Evolutionary conservation across 2,113 vertebrate species (phyloP), one percentile per base, ranked within the genome.

Genomic region (Odontophorus gujanensis): DNA sequence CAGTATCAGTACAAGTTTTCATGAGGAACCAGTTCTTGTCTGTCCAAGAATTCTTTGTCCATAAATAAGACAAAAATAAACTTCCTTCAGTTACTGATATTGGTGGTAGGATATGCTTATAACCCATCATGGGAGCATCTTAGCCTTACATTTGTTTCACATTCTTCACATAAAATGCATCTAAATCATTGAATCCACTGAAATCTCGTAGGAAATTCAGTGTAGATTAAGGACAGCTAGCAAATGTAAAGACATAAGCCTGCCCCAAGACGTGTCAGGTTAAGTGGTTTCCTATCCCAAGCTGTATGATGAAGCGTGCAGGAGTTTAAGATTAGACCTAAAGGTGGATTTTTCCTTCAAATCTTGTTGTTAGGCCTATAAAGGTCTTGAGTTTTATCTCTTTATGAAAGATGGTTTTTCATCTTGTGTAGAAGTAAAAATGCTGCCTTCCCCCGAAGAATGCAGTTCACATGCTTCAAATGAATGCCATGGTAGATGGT

Each of bases 401-500:
- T 42, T 40, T 63, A 77, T 36, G 59, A 80, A 87, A 74, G 50
- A 40, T 51, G 79, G 71, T 93, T 79, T 63, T 81, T 53, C 18
- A 76, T 85, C 55, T 87, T 92, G 20, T 78, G 12, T 32, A 69
- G 48, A 88, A 83, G 61, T 90, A 30, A 73, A 91, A 95, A 84
- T 87, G 51, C 40, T 72, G 47, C 80, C 80, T 53, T 91, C 48
- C 69, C 63, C 87, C 62, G 65, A 48, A 66, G 68, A 65, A 65
- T 87, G 87, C 68, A 74, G 65, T 91, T 45, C 94, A 48, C 65
- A 25, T 71, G 40, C 82, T 95, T 96, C 83, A 92, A 76, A 80
- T 92, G 65, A 77, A 68, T 80, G 90, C 80, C 51, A 30, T 34
- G 89, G 85, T 96, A 97, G 74, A 68, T 79, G 95, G 82, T 96